Conservation (phyloP, 2,113 vertebrate genomes). For the Patagioenas fasciata region DNA sequence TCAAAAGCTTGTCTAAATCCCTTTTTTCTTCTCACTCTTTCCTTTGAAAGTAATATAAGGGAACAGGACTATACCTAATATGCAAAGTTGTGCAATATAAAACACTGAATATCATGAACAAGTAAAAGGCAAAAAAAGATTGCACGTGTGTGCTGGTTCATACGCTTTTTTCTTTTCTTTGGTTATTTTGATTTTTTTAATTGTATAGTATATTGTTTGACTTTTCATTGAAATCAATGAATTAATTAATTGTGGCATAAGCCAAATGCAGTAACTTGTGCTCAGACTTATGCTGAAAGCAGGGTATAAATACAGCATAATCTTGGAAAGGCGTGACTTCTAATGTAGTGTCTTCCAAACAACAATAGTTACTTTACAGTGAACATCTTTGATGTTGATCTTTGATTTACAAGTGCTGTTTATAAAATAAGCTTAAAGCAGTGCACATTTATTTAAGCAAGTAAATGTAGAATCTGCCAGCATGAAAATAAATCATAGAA, state of each 20-base stretch:
- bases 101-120: neutral
- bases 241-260: neutral
- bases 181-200: neutral
- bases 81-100: neutral
- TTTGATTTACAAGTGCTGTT: slow-evolving; percentile 23
- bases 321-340: neutral
- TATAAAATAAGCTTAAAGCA: slow-evolving; percentile 2
- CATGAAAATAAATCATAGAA: slow-evolving; percentile 6
- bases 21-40: neutral
- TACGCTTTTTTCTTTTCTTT: neutral
- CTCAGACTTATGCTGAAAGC: neutral
- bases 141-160: neutral
- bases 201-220: neutral
- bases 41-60: neutral
- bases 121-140: neutral
- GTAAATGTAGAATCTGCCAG: neutral
- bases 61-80: neutral
- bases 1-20: neutral
- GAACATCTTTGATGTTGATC: slow-evolving; percentile 1
- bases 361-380: neutral
- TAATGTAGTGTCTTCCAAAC: neutral
- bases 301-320: neutral
- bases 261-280: neutral
- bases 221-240: neutral
- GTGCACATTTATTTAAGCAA: slow-evolving; percentile 26